Conservation (phyloP, 2,888 invertebrate species). For the Agonum fuliginosum region DNA sequence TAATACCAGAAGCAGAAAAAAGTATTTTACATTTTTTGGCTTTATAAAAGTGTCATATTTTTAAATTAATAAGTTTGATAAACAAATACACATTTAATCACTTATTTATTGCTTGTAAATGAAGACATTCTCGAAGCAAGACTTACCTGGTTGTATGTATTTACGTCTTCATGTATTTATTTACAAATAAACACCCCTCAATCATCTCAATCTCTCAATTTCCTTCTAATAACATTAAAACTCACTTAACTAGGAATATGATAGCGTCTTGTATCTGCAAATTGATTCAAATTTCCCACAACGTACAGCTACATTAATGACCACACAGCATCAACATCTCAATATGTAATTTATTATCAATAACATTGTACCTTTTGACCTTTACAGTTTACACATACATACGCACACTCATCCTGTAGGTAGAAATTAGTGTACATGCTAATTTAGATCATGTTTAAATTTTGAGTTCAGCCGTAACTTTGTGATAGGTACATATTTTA, state of each 20-base stretch:
- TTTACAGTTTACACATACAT: neutral
- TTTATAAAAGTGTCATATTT: no score
- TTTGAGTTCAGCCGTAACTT: no score
- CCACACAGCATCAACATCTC: constrained; percentile 7
- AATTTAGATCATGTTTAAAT: neutral
- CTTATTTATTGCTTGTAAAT: no score
- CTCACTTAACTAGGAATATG: constrained; percentile 17
- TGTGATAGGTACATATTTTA: no score
- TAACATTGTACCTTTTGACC: constrained; percentile 24
- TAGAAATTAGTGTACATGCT: neutral
- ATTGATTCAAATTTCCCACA: constrained; percentile 20
- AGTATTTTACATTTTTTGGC: no score
- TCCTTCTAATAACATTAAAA: neutral
- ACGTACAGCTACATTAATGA: neutral
- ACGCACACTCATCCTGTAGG: neutral
- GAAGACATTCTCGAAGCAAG: no score
- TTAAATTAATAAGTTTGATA: no score
- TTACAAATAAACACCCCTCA: neutral
- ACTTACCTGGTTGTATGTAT: neutral
- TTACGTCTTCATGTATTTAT: neutral
- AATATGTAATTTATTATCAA: constrained; percentile 40
- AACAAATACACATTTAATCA: no score
- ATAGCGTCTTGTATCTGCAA: neutral
- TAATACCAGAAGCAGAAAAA: no score
- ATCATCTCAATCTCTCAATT: constrained; percentile 11